Evolutionary conservation across 2,888 invertebrate genomes (phyloP).

Genomic region (Nephrotoma flavescens): DNA sequence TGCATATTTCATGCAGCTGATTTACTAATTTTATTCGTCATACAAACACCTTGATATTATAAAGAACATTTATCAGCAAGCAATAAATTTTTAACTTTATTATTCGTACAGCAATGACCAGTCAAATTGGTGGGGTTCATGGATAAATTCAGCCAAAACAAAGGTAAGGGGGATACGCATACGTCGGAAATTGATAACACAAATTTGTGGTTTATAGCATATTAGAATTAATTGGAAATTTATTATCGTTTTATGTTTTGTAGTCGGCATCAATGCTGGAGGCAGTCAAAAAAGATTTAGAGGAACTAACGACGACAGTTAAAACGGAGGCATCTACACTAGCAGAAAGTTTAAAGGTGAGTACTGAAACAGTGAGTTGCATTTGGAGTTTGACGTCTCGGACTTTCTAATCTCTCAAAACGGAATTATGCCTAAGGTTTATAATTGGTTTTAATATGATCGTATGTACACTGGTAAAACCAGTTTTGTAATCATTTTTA

Average conservation of each 20-base stretch:
- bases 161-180: constrained; percentile 32
- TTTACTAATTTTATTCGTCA: neutral
- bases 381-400: neutral
- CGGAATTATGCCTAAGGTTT: neutral
- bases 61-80: neutral
- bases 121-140: constrained; percentile 42
- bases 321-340: constrained; percentile 55
- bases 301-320: constrained; percentile 56
- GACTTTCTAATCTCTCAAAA: neutral
- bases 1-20: neutral
- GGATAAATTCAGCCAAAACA: constrained; percentile 41
- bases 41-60: neutral
- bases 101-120: neutral
- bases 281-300: constrained; percentile 61
- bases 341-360: constrained; percentile 50
- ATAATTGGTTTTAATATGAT: neutral
- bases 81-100: neutral
- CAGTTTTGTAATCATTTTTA: neutral
- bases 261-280: constrained; percentile 60
- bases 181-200: neutral
- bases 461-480: neutral
- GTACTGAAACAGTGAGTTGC: constrained; percentile 1
- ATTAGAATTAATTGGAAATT: neutral
- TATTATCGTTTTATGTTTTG: constrained; percentile 17
- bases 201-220: neutral